Evolutionary conservation across 2,888 invertebrate genomes (phyloP).

Genomic region (Ecdyonurus torrentis): DNA sequence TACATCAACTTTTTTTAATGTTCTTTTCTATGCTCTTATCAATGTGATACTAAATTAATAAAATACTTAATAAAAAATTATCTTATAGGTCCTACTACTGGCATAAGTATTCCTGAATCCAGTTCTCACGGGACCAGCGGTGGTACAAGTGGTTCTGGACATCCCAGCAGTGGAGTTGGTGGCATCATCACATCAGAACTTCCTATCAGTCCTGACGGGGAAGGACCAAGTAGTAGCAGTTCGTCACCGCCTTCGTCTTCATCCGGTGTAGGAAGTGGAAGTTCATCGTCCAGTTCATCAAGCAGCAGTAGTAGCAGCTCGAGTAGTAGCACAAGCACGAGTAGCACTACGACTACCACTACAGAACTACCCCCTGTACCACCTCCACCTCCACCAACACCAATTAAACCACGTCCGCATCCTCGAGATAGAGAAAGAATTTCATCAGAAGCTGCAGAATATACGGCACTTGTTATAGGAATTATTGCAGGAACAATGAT

Average conservation of each 20-base stretch:
- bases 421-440: constrained; percentile 25
- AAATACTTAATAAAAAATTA: too few species aligned
- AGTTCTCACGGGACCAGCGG: neutral
- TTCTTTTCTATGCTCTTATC: too few species aligned
- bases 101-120: neutral
- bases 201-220: constrained; percentile 6
- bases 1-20: too few species aligned
- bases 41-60: too few species aligned
- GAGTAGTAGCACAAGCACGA: constrained; percentile 13
- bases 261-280: constrained; percentile 10
- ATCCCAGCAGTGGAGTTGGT: neutral
- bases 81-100: neutral
- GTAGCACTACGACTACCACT: constrained; percentile 18
- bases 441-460: constrained; percentile 52
- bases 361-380: constrained; percentile 17
- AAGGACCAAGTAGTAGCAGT: constrained; percentile 4
- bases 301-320: constrained; percentile 4
- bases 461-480: constrained; percentile 62
- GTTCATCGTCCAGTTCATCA: constrained; percentile 7
- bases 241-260: constrained; percentile 15
- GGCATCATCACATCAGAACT: constrained; percentile 11
- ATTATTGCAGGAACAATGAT: constrained; percentile 69
- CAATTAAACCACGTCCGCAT: constrained; percentile 13
- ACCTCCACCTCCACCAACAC: constrained; percentile 19
- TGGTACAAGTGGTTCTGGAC: neutral